phyloP scores from a whole-genome alignment of 2,888 invertebrate species.

The Sinohyriopsis cumingii region DNA sequence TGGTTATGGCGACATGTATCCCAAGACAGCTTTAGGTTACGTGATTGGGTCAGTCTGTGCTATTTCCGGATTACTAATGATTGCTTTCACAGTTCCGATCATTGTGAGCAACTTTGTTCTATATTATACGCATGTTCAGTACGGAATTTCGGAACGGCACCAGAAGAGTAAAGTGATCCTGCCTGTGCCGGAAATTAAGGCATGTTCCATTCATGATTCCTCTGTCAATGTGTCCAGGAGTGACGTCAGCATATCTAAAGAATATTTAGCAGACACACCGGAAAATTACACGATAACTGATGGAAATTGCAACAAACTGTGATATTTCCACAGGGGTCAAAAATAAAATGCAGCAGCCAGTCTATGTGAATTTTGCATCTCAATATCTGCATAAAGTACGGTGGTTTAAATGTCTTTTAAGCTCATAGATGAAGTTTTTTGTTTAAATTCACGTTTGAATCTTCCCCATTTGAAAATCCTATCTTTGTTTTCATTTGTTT shows the following conservation, averaged over 20 bases:
- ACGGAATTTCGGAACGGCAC: slow-evolving; percentile 47
- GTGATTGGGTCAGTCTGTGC: slow-evolving; percentile 66
- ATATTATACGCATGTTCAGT: slow-evolving; percentile 68
- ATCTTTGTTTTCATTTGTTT: too few species aligned
- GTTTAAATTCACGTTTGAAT: too few species aligned
- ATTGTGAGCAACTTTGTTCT: slow-evolving; percentile 70
- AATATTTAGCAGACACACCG: too few species aligned
- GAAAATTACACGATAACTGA: slow-evolving; percentile 2
- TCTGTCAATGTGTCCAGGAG: too few species aligned
- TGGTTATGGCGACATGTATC: slow-evolving; percentile 68
- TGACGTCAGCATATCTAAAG: too few species aligned
- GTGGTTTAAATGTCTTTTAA: too few species aligned
- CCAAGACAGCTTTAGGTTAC: slow-evolving; percentile 61
- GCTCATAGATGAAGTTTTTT: too few species aligned
- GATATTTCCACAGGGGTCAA: not conserved
- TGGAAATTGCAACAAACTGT: slow-evolving; percentile 9
- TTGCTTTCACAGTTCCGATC: slow-evolving; percentile 68
- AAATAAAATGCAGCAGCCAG: too few species aligned
- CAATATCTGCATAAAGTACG: too few species aligned
- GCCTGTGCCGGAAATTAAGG: slow-evolving; percentile 21
- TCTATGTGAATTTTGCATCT: too few species aligned
- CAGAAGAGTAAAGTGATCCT: slow-evolving; percentile 8
- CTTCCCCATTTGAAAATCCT: too few species aligned
- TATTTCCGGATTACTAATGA: slow-evolving; percentile 66
- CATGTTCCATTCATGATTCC: slow-evolving; percentile 24